Conservation (phyloP, 1,140 invertebrate genomes). For the Eumaeus atala region DNA sequence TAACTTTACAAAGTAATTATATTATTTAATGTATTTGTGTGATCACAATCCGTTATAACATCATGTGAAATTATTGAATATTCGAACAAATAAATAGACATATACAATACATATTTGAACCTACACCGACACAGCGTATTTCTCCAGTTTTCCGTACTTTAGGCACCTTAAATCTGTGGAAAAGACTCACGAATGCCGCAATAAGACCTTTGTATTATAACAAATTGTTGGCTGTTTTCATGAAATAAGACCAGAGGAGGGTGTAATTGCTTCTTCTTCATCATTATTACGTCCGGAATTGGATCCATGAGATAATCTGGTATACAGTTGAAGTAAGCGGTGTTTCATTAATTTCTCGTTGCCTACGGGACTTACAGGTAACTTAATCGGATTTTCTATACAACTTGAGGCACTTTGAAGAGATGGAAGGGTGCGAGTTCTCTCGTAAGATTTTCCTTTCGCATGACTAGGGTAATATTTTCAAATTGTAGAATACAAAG, state of each 20-base stretch:
- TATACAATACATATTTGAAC: no score
- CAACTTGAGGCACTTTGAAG: slow-evolving; percentile 26
- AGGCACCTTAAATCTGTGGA: no score
- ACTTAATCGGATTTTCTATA: slow-evolving; percentile 36
- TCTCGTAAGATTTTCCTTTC: slow-evolving; percentile 15
- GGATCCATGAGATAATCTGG: slow-evolving; percentile 29
- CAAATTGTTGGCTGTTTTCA: not conserved
- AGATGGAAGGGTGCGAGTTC: slow-evolving; percentile 22
- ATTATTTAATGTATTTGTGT: no score
- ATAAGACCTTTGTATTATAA: not conserved
- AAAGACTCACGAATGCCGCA: no score
- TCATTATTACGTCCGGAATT: slow-evolving; percentile 28
- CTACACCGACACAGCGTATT: no score
- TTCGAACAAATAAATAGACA: no score
- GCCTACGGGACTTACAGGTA: slow-evolving; percentile 29
- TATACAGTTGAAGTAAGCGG: slow-evolving; percentile 28
- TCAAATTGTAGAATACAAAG: not conserved
- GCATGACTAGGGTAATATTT: slow-evolving; percentile 8
- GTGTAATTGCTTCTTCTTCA: slow-evolving; percentile 25
- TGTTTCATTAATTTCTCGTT: slow-evolving; percentile 38
- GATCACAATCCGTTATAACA: no score
- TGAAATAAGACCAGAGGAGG: not conserved
- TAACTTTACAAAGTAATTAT: no score
- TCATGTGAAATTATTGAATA: no score
- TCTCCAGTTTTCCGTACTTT: no score